Percentiles rank a stretch among this genome's conserved stretches.
phyloP scores from a whole-genome alignment of 2,797 vertebrate species.

The Neopelma chrysocephalum region DNA sequence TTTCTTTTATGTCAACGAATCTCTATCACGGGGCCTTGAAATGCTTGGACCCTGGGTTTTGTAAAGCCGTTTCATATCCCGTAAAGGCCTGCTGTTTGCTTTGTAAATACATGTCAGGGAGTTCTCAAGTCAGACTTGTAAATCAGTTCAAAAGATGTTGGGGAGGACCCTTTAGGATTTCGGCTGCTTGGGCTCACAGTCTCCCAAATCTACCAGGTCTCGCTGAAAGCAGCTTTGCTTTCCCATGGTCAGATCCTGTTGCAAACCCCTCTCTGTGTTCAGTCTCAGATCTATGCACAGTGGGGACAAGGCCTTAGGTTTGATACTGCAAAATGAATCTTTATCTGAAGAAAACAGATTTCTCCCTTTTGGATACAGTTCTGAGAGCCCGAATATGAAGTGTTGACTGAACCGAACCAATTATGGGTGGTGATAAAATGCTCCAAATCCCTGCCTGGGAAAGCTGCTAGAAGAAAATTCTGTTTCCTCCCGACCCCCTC shows the following conservation, averaged over 20 bases:
- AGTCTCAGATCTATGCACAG: not conserved
- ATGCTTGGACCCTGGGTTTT: not conserved
- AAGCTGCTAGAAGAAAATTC: not conserved
- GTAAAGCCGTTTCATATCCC: not conserved
- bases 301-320: rapidly evolving
- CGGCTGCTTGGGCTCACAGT: not conserved
- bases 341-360: not conserved
- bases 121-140: not conserved
- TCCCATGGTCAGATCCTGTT: not conserved
- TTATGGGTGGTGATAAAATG: not conserved
- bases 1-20: not conserved
- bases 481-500: not conserved
- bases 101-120: not conserved
- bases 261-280: not conserved
- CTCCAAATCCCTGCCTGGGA: not conserved
- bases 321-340: not conserved
- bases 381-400: not conserved
- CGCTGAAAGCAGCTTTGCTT: not conserved
- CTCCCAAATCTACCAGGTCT: not conserved
- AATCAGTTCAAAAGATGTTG: not conserved
- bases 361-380: not conserved
- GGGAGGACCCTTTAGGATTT: not conserved
- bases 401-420: not conserved
- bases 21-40: not conserved
- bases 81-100: not conserved